phyloP scores from a whole-genome alignment of 2,797 vertebrate species.

The Sebastes steindachneri region DNA sequence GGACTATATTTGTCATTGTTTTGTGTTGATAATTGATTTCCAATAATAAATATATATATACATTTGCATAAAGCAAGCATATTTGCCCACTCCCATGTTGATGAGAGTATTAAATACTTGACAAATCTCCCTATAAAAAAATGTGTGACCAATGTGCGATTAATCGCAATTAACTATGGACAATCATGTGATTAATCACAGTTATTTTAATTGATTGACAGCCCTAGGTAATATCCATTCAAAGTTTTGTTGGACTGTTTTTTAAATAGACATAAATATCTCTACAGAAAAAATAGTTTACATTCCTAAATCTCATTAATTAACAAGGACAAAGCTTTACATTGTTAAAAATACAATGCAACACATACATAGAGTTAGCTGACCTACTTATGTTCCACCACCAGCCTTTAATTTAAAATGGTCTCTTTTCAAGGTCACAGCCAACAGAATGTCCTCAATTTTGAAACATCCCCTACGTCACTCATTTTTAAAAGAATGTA shows the following conservation, averaged over 20 bases:
- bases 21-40: no score
- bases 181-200: no score
- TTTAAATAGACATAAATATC: neutral
- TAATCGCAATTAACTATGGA: no score
- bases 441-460: neutral
- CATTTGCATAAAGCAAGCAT: no score
- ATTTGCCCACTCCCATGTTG: no score
- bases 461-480: neutral
- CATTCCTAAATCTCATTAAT: neutral
- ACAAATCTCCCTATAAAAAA: no score
- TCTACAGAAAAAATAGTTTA: neutral
- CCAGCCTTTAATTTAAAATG: neutral
- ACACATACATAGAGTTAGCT: neutral
- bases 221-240: neutral
- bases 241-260: neutral
- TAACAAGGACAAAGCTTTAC: neutral
- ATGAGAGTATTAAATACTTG: no score
- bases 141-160: no score
- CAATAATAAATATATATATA: no score
- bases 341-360: neutral
- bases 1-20: no score
- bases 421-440: neutral
- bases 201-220: no score
- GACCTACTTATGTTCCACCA: neutral
- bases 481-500: neutral